Percentiles rank a stretch among this genome's conserved stretches.
phyloP scores from a whole-genome alignment of 64 coral and sea anemone species.

The Trachythela sp. region DNA sequence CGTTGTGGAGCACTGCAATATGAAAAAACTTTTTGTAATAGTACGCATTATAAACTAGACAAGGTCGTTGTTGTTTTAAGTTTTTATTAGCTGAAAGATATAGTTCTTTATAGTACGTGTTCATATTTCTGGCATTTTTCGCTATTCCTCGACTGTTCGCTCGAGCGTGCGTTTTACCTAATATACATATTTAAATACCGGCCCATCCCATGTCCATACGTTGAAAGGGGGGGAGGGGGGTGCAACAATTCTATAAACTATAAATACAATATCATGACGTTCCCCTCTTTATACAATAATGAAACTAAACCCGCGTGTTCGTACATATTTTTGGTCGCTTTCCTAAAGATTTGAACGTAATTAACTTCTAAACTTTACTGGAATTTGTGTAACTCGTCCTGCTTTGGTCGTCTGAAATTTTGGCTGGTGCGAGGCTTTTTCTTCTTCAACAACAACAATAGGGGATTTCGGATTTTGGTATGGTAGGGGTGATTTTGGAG shows the following conservation, averaged over 20 bases:
- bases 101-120: no score
- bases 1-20: no score
- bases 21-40: no score
- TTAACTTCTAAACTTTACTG: slow-evolving; percentile 58
- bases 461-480: neutral
- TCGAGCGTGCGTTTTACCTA: no score
- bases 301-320: no score
- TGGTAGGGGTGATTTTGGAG: neutral
- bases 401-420: slow-evolving; percentile 30
- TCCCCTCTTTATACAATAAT: neutral
- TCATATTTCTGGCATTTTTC: no score
- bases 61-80: no score
- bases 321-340: neutral
- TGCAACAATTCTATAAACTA: no score
- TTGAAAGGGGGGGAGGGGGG: neutral
- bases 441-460: no score
- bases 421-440: slow-evolving; percentile 22
- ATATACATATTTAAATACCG: neutral
- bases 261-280: neutral
- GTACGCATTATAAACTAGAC: no score
- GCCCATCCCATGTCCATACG: neutral
- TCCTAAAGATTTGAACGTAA: slow-evolving; percentile 20
- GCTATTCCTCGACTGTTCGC: no score
- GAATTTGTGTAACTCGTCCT: slow-evolving; percentile 20
- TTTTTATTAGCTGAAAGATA: no score